Conservation (phyloP, 2,113 vertebrate genomes). For the Mesoclemmys tuberculata region DNA sequence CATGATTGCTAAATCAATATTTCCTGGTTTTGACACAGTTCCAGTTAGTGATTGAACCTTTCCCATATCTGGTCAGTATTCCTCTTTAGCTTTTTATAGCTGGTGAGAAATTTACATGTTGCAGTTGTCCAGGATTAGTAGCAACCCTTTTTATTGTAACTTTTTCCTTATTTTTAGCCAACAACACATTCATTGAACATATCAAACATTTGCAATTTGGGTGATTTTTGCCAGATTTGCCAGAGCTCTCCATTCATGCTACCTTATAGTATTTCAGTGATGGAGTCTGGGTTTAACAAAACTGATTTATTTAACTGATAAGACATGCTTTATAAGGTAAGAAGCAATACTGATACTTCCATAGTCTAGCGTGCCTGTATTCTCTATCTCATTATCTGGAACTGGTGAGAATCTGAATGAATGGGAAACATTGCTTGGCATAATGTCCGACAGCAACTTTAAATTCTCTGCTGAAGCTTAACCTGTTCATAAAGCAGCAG, state of each 20-base stretch:
- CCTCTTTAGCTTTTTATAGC: background rate
- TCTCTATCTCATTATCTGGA: background rate
- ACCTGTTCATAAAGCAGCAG: background rate
- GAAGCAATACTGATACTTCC: background rate
- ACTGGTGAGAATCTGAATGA: background rate
- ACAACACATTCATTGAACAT: background rate
- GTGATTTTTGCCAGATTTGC: background rate
- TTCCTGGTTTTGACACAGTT: background rate
- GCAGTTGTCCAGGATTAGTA: background rate
- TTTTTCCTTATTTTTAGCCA: background rate
- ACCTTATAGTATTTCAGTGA: background rate
- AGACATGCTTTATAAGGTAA: background rate
- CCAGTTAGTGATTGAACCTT: background rate
- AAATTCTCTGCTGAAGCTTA: background rate
- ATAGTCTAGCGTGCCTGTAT: background rate
- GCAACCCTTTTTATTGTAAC: background rate
- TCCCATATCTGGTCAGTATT: background rate
- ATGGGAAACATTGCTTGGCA: background rate
- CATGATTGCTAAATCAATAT: conserved; percentile 17
- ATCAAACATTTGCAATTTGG: background rate
- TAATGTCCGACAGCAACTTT: background rate
- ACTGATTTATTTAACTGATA: background rate
- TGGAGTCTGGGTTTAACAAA: background rate
- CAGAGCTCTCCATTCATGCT: background rate
- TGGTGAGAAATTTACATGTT: background rate